Conservation (phyloP, 2,797 vertebrate genomes). For the Schizothorax lantsangensis region DNA sequence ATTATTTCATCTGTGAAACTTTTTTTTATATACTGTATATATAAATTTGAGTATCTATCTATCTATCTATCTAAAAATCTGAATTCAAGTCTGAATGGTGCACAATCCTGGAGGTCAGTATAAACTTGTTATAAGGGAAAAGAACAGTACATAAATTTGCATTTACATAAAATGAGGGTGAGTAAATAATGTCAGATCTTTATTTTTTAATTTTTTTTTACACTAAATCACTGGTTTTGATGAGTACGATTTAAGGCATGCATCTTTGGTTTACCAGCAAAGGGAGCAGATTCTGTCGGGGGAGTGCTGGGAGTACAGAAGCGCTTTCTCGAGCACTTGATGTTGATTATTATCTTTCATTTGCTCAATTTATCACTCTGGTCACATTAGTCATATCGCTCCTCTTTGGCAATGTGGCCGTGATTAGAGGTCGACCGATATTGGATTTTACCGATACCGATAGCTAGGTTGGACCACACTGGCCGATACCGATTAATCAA, state of each 20-base stretch:
- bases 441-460: too few relatives aligned
- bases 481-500: too few relatives aligned
- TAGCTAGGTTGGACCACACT: too few relatives aligned
- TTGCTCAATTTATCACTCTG: conserved; percentile 39
- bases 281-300: conserved; percentile 36
- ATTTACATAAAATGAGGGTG: neutral
- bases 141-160: neutral
- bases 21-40: too few relatives aligned
- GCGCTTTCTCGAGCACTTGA: conserved; percentile 11
- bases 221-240: conserved; percentile 17
- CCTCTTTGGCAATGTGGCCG: conserved; percentile 34
- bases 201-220: neutral
- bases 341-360: conserved; percentile 34
- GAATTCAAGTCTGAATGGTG: too few relatives aligned
- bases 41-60: neutral
- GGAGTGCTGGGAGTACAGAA: conserved; percentile 20
- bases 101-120: neutral
- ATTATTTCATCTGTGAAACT: too few relatives aligned
- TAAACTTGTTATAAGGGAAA: neutral
- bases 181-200: neutral
- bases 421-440: too few relatives aligned
- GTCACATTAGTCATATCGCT: conserved; percentile 39
- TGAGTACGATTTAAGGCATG: conserved; percentile 17
- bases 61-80: neutral
- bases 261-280: conserved; percentile 33